These are phyloP conservation scores for Centrocercus urophasianus DNA, from an alignment of 2,113 vertebrate genomes.

Conservation along the genomic window DNA sequence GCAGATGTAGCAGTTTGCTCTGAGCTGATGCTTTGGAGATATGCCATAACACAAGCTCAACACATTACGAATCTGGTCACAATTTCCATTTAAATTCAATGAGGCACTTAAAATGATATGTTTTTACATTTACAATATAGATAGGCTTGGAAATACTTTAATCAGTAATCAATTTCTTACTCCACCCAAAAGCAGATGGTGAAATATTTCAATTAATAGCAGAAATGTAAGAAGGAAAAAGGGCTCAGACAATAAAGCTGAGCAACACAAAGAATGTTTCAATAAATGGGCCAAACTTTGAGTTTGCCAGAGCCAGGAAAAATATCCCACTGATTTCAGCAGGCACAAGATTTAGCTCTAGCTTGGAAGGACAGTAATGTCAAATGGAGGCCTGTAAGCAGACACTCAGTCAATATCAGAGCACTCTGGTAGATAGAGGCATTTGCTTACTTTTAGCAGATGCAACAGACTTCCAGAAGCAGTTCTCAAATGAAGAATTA, in stretches of 20 bases:
- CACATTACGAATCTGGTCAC: conserved; percentile 45
- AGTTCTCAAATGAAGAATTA: neutral
- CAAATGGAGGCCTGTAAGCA: neutral
- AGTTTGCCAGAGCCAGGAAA: neutral
- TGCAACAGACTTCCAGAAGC: neutral
- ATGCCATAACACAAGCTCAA: conserved; percentile 40
- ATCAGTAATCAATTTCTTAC: conserved; percentile 58
- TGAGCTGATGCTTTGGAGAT: conserved; percentile 54
- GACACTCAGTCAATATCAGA: neutral
- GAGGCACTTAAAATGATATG: conserved; percentile 26
- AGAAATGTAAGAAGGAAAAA: conserved; percentile 2
- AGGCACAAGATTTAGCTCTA: neutral
- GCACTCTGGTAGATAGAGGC: neutral
- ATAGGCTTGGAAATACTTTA: conserved; percentile 45
- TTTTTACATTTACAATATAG: conserved; percentile 33
- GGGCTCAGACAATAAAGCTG: neutral
- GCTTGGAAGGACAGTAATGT: neutral
- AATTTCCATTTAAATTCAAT: conserved; percentile 53
- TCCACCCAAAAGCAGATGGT: conserved; percentile 64
- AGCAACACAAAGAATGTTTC: neutral
- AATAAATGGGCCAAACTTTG: conserved; percentile 3
- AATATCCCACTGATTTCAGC: neutral
- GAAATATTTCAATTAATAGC: conserved; percentile 25
- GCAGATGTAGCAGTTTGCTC: conserved; percentile 30
- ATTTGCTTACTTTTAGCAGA: neutral